Base-by-base conservation (phyloP, 1,140 invertebrate species). In the Asobara japonica region DNA sequence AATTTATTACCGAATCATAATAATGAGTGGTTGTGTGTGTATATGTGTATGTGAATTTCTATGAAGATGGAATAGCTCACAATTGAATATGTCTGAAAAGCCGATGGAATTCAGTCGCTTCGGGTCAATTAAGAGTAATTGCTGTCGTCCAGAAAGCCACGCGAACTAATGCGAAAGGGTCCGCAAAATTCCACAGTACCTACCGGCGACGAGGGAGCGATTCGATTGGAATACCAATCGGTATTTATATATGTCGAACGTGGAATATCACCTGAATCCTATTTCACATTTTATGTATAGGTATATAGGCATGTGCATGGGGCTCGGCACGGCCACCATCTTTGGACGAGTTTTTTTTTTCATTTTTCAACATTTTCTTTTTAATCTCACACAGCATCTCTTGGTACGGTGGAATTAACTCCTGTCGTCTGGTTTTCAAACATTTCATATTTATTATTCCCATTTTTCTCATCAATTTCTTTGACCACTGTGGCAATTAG, bases 201-300 rank as follows among this genome's bases (percentile, higher is more conserved):
- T 45, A 27, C 51, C 22, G 51, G 51, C 51, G 51, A 56, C 51
- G 51, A 56, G 51, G 20, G 22, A 56, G 13, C 51, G 51, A 56
- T 56, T 56, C 51, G 51, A 56, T 56, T 56, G 51, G 51, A 56
- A 56, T 56, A 56, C 51, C 51, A 56, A 56, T 56, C 16, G 51
- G 51, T 56, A 56, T 56, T 56, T 56, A 56, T 56, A 25, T 25
- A 56, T 56, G 51, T 56, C 51, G 51, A 56, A 25, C 51, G 22
- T 56, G 51, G 51, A 56, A 56, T 56, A 56, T 56, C 51, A 56
- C 51, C 51, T 56, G 51, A 56, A 56, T 56, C 51, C 51, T 56
- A 56, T 56, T 56, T 56, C 51, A 56, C 41, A 45, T 45, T 56
- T 56, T 56, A 56, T 56, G 25, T 56, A 25, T n/a, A n/a, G n/a